Conservation (phyloP, 2,113 vertebrate genomes). For the Anas platyrhynchos region DNA sequence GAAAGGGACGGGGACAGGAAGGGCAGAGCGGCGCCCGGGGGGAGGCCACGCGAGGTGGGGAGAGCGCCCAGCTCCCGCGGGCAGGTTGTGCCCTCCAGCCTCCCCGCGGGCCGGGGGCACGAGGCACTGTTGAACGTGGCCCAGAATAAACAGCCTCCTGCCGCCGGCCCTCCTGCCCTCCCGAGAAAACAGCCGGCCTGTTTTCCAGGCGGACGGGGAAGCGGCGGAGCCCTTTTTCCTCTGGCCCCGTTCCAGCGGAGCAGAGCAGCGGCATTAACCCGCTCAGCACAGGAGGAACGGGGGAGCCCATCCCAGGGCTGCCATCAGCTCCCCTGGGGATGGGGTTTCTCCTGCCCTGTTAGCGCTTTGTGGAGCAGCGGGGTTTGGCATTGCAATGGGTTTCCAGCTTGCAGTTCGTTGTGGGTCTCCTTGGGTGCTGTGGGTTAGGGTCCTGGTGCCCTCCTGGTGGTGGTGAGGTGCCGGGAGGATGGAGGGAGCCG, state of each 20-base stretch:
- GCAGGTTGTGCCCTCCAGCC: slow-evolving; percentile 35
- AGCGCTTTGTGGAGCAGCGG: not conserved
- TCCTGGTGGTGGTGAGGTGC: not conserved
- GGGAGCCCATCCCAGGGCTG: not conserved
- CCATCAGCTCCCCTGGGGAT: not conserved
- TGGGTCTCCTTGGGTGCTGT: not conserved
- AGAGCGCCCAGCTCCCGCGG: rapidly evolving
- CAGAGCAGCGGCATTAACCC: slow-evolving; percentile 11
- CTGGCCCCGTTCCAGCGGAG: not conserved
- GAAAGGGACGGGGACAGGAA: slow-evolving; percentile 57
- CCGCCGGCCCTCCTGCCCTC: not conserved
- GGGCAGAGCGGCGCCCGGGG: not conserved
- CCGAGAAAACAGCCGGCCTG: slow-evolving; percentile 24
- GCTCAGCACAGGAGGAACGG: rapidly evolving
- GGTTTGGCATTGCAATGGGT: rapidly evolving
- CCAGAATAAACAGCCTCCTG: slow-evolving; percentile 64
- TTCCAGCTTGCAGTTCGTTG: not conserved
- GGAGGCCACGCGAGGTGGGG: not conserved
- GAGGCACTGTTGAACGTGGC: not conserved
- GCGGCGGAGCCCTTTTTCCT: slow-evolving; percentile 51
- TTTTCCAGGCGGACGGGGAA: slow-evolving; percentile 47
- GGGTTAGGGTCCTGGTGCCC: not conserved
- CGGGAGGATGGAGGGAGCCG: not conserved
- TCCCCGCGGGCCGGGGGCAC: rapidly evolving
- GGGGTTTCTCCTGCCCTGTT: not conserved